Conservation (phyloP, 2,113 vertebrate genomes). For the Eleginops maclovinus region DNA sequence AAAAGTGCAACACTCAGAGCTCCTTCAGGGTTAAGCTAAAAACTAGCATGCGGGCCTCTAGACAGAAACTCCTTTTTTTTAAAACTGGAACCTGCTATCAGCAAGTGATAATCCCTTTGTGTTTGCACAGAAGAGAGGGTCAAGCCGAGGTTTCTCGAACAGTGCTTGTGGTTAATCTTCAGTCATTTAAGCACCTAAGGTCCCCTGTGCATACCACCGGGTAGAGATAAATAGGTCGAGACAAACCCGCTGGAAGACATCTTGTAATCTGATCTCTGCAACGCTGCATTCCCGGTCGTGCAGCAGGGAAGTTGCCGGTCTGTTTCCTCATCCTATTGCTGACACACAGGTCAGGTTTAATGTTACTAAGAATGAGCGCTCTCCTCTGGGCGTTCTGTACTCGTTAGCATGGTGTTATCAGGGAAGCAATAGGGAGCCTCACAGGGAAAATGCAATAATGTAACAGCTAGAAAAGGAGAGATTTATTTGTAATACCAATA, state of each 20-base stretch:
- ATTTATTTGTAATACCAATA: conserved; percentile 80
- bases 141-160: conserved; percentile 75
- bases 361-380: conserved; percentile 29
- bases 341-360: conserved; percentile 61
- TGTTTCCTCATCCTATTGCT: conserved; percentile 50
- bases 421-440: conserved; percentile 44
- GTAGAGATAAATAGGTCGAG: conserved; percentile 63
- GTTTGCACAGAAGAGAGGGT: conserved; percentile 80
- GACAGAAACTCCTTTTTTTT: conserved; percentile 73
- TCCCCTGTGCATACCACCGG: conserved; percentile 26
- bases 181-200: conserved; percentile 59
- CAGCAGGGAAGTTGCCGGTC: conserved; percentile 22
- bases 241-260: conserved; percentile 58
- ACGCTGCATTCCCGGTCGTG: conserved; percentile 10
- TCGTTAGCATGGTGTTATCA: conserved; percentile 53
- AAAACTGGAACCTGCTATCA: conserved; percentile 84
- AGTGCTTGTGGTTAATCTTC: conserved; percentile 74
- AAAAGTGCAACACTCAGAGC: conserved; percentile 18
- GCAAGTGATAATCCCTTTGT: conserved; percentile 83
- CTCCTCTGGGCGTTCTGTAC: conserved; percentile 41
- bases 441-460: conserved; percentile 66
- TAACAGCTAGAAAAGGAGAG: conserved; percentile 58
- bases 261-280: conserved; percentile 68
- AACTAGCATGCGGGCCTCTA: conserved; percentile 72
- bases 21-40: conserved; percentile 81